phyloP scores from a whole-genome alignment of 2,113 vertebrate species.

The Trachemys scripta region DNA sequence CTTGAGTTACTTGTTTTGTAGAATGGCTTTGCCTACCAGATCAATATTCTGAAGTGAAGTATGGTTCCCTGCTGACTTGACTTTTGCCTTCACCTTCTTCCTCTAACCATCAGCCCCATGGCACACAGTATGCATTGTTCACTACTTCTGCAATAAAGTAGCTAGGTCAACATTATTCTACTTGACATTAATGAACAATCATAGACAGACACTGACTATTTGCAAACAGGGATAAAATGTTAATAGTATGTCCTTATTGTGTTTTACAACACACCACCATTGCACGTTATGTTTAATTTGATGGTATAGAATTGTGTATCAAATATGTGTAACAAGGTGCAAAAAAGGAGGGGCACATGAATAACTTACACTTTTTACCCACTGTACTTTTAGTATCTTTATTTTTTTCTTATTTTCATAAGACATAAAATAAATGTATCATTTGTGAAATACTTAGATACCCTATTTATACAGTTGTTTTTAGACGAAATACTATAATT shows the following conservation, averaged over 20 bases:
- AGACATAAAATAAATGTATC: background rate
- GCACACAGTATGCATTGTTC: background rate
- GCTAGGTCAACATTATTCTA: background rate
- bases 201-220: background rate
- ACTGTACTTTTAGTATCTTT: background rate
- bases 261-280: background rate
- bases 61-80: background rate
- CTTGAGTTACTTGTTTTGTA: background rate
- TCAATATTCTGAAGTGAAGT: background rate
- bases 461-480: background rate
- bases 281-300: background rate
- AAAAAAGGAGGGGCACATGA: background rate
- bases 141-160: background rate
- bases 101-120: background rate
- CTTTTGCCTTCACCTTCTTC: background rate
- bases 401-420: background rate
- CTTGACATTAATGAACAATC: background rate
- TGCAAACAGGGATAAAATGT: background rate
- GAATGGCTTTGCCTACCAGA: background rate
- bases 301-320: background rate
- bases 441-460: background rate
- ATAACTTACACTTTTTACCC: background rate
- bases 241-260: background rate
- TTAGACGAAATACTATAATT: background rate
- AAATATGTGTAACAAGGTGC: background rate